Evolutionary conservation across 2,113 vertebrate genomes (phyloP).

Genomic region (Mionectes macconnelli): DNA sequence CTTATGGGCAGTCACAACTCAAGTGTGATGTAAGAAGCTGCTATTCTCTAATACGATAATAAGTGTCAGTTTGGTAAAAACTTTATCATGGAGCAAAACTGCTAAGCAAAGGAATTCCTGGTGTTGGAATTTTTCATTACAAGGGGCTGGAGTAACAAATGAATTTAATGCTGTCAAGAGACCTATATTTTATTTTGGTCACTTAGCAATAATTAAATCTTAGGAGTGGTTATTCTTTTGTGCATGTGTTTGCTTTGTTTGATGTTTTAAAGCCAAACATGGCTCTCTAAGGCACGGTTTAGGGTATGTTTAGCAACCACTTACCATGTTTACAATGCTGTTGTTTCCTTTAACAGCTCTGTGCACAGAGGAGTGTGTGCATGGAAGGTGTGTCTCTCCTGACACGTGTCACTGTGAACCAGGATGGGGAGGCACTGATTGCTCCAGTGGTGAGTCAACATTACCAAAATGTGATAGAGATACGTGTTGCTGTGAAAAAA

Average conservation of each 20-base stretch:
- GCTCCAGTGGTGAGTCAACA: constrained; percentile 95
- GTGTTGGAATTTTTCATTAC: not conserved
- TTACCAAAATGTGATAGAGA: not conserved
- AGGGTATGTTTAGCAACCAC: not conserved
- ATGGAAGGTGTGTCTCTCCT: constrained; percentile 93
- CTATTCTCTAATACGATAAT: constrained; percentile 60
- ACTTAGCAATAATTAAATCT: constrained; percentile 48
- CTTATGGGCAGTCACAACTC: not conserved
- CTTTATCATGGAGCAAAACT: not conserved
- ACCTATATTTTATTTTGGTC: constrained; percentile 21
- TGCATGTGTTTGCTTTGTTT: not conserved
- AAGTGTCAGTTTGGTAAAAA: constrained; percentile 50
- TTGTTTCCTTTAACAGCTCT: constrained; percentile 78
- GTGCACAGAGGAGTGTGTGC: constrained; percentile 94
- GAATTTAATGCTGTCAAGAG: not conserved
- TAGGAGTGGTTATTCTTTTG: not conserved
- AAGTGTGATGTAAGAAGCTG: constrained; percentile 24
- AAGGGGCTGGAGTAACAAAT: not conserved
- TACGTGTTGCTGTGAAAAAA: not conserved
- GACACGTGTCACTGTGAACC: constrained; percentile 98
- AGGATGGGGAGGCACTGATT: constrained; percentile 96
- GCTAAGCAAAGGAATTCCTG: constrained; percentile 32
- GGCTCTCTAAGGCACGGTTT: not conserved
- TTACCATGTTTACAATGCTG: not conserved
- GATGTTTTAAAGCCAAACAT: constrained; percentile 6